Evolutionary conservation across 2,888 invertebrate species (phyloP).

Genomic region (Colostygia pectinataria): DNA sequence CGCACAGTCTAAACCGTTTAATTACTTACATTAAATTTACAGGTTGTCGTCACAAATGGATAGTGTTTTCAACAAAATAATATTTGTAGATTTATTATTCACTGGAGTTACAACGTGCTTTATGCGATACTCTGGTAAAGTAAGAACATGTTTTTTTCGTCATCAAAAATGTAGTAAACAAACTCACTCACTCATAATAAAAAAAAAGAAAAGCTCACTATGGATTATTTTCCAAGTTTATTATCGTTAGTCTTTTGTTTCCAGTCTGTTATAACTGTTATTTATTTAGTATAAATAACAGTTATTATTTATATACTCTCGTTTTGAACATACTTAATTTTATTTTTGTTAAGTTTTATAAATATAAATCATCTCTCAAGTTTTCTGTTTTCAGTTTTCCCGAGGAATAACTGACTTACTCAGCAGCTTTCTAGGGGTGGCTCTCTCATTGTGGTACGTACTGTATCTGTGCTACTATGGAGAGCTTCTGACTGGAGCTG

Average conservation of each 20-base stretch:
- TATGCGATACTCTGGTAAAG: conserved; percentile 53
- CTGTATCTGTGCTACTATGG: conserved; percentile 42
- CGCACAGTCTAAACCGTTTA: too few relatives aligned
- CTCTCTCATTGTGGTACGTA: conserved; percentile 24
- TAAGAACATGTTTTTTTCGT: too few relatives aligned
- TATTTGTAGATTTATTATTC: conserved; percentile 55
- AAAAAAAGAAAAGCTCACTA: too few relatives aligned
- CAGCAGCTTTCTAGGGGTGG: conserved; percentile 37
- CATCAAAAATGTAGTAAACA: too few relatives aligned
- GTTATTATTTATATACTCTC: background rate
- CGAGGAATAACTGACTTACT: conserved; percentile 33
- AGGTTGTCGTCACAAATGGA: conserved; percentile 52
- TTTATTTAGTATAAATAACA: too few relatives aligned
- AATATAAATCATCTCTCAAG: conserved; percentile 6
- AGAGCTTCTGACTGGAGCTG: conserved; percentile 40
- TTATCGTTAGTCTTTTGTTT: too few relatives aligned
- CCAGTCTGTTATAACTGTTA: too few relatives aligned
- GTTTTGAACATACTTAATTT: background rate
- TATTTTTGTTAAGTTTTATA: background rate
- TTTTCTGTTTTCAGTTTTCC: conserved; percentile 36
- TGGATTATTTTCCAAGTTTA: too few relatives aligned
- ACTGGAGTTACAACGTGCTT: conserved; percentile 54
- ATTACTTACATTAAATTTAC: conserved; percentile 33
- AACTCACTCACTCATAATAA: too few relatives aligned
- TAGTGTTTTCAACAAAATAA: conserved; percentile 51